phyloP scores from a whole-genome alignment of 2,797 vertebrate species.

The Oryzias dopingdopingensis region DNA sequence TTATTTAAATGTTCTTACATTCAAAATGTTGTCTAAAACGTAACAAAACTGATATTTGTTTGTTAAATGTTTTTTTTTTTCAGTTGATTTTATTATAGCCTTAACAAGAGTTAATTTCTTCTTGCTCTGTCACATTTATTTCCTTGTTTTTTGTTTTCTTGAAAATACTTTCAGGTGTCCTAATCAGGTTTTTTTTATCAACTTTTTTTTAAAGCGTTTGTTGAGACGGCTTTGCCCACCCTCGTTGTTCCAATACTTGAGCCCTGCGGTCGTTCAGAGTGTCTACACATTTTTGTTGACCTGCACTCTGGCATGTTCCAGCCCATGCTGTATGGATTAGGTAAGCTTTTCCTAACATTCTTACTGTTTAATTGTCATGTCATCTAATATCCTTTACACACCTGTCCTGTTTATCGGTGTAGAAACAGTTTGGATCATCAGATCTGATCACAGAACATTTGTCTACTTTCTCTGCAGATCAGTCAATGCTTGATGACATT shows the following conservation, averaged over 20 bases:
- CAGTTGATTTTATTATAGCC: too few species aligned
- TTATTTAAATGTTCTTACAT: background rate
- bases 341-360: constrained; percentile 72
- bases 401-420: background rate
- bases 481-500: constrained; percentile 90
- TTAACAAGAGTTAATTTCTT: too few species aligned
- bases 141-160: too few species aligned
- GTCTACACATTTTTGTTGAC: constrained; percentile 97
- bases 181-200: constrained; percentile 1
- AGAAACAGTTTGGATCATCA: background rate
- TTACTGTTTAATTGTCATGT: background rate
- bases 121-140: too few species aligned
- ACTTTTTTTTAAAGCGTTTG: constrained; percentile 83
- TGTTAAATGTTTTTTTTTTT: too few species aligned
- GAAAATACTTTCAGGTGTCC: background rate
- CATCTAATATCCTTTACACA: too few species aligned
- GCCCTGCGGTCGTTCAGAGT: constrained; percentile 95
- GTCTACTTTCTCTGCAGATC: constrained; percentile 78
- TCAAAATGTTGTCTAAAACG: too few species aligned
- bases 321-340: constrained; percentile 95
- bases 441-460: constrained; percentile 15
- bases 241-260: constrained; percentile 95
- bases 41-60: too few species aligned
- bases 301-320: constrained; percentile 99
- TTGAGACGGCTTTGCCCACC: constrained; percentile 94